A percentile compares a stretch with the other conserved stretches of the same genome.
Conservation (phyloP, 2,797 vertebrate genomes). For the Myripristis jacobus region DNA sequence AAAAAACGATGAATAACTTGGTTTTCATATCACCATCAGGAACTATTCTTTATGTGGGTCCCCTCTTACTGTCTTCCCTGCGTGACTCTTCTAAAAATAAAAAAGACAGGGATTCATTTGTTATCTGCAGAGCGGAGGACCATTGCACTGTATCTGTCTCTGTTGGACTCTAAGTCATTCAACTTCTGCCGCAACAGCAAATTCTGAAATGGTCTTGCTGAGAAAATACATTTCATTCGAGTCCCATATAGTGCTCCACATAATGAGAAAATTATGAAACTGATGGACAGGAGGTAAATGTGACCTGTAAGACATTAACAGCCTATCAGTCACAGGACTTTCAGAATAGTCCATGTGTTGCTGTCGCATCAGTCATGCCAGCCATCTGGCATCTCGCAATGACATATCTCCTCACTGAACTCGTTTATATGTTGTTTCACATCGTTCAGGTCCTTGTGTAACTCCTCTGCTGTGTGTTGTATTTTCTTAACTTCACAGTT, state of each 20-base stretch:
- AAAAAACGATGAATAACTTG: constrained; percentile 78
- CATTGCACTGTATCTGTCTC: constrained; percentile 72
- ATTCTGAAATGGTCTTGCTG: constrained; percentile 71
- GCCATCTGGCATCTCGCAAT: neutral
- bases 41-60: constrained; percentile 65
- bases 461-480: neutral
- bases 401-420: constrained; percentile 8
- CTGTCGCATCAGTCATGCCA: constrained; percentile 17
- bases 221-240: constrained; percentile 65
- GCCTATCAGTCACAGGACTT: constrained; percentile 18
- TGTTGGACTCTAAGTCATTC: constrained; percentile 75
- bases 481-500: constrained; percentile 17
- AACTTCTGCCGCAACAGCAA: constrained; percentile 80
- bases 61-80: constrained; percentile 61
- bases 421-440: constrained; percentile 17
- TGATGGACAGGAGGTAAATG: constrained; percentile 49
- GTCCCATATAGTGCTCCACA: constrained; percentile 57
- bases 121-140: constrained; percentile 70
- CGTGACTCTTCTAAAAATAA: constrained; percentile 68
- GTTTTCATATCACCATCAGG: constrained; percentile 71
- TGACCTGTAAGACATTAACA: constrained; percentile 39
- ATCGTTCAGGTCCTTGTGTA: neutral
- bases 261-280: constrained; percentile 63
- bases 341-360: constrained; percentile 17
- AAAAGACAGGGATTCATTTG: constrained; percentile 67